phyloP scores from a whole-genome alignment of 2,797 vertebrate species.

The Enteromius treurensis region DNA sequence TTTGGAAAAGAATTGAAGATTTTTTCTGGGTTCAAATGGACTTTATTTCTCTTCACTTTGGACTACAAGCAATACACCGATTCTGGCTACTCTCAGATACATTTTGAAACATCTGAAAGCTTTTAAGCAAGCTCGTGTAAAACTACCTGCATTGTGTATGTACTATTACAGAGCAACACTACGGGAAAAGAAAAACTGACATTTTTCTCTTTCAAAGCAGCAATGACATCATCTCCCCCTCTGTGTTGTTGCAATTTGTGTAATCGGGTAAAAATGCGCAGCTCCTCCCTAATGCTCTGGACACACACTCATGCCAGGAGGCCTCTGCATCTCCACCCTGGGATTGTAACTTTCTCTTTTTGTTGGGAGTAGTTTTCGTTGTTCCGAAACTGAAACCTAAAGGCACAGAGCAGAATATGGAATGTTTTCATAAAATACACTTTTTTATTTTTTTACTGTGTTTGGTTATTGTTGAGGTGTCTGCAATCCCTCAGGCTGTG shows the following conservation, averaged over 20 bases:
- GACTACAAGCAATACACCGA: neutral
- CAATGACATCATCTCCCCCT: constrained; percentile 49
- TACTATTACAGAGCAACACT: constrained; percentile 19
- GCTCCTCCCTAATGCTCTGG: constrained; percentile 48
- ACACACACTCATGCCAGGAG: constrained; percentile 32
- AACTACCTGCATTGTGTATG: neutral
- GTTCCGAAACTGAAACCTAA: neutral
- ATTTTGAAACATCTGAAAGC: neutral
- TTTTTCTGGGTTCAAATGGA: constrained; percentile 5
- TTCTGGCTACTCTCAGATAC: neutral
- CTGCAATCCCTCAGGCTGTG: constrained; percentile 12
- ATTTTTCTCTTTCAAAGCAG: constrained; percentile 31
- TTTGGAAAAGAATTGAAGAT: constrained; percentile 7
- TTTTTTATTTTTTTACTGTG: neutral
- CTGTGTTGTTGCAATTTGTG: constrained; percentile 46
- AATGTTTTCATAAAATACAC: constrained; percentile 7
- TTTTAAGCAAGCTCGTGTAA: neutral
- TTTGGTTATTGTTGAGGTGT: constrained; percentile 26
- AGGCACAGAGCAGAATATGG: neutral
- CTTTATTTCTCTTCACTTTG: neutral
- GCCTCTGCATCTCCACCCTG: constrained; percentile 17
- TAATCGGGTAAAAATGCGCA: constrained; percentile 47
- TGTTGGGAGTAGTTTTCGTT: neutral
- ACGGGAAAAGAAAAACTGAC: constrained; percentile 45
- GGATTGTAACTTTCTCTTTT: constrained; percentile 4